Percentiles rank a stretch among this genome's conserved stretches.
phyloP scores from a whole-genome alignment of 2,888 invertebrate species.

The Drosophila cyrtoloma region DNA sequence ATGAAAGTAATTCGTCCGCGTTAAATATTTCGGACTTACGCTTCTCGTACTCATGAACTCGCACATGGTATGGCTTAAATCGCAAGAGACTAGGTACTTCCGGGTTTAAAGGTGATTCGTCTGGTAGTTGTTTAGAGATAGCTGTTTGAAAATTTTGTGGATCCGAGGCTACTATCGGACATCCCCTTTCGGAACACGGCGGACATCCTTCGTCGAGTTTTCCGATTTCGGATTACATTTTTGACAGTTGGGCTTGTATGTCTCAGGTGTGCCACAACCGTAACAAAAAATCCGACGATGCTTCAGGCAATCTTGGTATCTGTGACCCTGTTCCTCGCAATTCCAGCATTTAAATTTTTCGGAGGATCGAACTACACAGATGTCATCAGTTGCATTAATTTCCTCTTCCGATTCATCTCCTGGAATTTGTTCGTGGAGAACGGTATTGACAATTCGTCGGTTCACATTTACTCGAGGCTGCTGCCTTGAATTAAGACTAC shows the following conservation, averaged over 20 bases:
- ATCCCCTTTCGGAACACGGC: not conserved
- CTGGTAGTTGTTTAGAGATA: not conserved
- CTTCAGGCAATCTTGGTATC: not conserved
- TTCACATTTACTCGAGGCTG: not conserved
- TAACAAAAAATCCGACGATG: not conserved
- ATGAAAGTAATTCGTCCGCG: too few relatives aligned
- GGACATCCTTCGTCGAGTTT: not conserved
- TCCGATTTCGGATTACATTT: not conserved
- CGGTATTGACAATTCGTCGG: not conserved
- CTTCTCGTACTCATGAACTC: not conserved
- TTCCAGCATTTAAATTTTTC: too few relatives aligned
- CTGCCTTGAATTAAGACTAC: not conserved
- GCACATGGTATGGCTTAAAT: not conserved
- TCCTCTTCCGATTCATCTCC: not conserved
- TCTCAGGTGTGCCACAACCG: not conserved
- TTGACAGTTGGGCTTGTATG: too few relatives aligned
- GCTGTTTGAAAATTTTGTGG: too few relatives aligned
- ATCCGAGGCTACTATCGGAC: too few relatives aligned
- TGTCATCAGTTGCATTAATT: too few relatives aligned
- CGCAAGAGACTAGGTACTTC: not conserved
- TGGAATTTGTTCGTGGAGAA: not conserved
- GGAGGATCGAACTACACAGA: too few relatives aligned
- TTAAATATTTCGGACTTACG: not conserved
- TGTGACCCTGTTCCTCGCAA: too few relatives aligned
- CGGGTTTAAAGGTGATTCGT: not conserved